Evolutionary conservation across 2,113 vertebrate genomes (phyloP), one percentile per base, ranked within the genome.

Genomic region (Sterrhoptilus dennistouni): DNA sequence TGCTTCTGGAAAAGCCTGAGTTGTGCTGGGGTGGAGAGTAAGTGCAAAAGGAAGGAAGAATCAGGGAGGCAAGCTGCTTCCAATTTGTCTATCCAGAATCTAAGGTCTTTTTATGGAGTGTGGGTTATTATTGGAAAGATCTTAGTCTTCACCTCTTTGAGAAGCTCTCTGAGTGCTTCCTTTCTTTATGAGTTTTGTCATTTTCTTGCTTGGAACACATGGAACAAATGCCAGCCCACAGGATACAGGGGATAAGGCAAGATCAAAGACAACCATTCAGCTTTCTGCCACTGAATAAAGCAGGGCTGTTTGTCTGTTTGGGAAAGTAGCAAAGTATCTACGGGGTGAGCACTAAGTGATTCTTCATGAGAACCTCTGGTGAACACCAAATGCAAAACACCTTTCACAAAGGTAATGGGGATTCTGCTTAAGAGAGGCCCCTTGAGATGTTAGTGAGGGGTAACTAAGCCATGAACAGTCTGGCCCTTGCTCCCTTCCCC

Each of bases 1-100:
- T 91, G 96, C 87, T 87, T 91, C 91, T 45, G 71, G 83, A 84
- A 92, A 91, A 91, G 21, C 81, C 83, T 59, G 49, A 72, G n/a
- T 50, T 53, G 56, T 71, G 40, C 29, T 38, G 81, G 72, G 77
- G 61, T 66, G 57, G 38, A 21, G 22, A 33, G 16, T n/a, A 61
- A 93, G 60, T 53, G 71, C 66, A 49, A 28, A 65, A 66, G 60
- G 50, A 78, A 44, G 53, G 83, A 84, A 47, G 38, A 87, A 68
- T 29, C 44, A 63, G 50, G 42, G 47, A 93, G 50, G 17, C 49
- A 80, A 86, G 76, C 88, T 95, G 90, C 59, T 44, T 56, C 33
- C 42, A 79, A 24, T 83, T 83, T 84, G 42, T 88, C 74, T 84
- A 31, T 59, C 75, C 27, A 45, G 29, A 70, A 85, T 59, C 44